phyloP scores from a whole-genome alignment of 2,888 invertebrate genomes.

The Synergus japonicus region DNA sequence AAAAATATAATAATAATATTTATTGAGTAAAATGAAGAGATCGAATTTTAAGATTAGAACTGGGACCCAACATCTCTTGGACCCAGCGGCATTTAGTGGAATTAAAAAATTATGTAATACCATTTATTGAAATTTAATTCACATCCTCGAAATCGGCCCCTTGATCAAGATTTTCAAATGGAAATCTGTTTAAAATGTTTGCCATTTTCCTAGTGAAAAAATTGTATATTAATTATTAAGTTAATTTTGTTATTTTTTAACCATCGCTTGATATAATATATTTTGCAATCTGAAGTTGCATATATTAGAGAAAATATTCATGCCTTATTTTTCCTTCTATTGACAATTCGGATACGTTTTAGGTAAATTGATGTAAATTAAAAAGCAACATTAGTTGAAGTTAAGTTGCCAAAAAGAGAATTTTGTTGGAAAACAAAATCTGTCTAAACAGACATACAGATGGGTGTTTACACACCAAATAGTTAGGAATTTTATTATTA shows the following conservation, averaged over 20 bases:
- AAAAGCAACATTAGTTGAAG: neutral
- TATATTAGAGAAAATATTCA: neutral
- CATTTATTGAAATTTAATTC: too few relatives aligned
- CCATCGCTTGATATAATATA: neutral
- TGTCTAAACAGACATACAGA: neutral
- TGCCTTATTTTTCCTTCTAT: neutral
- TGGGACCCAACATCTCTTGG: too few relatives aligned
- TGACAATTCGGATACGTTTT: neutral
- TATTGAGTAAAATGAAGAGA: too few relatives aligned
- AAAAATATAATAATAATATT: too few relatives aligned
- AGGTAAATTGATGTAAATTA: neutral
- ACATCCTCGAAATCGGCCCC: neutral
- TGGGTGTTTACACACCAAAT: neutral
- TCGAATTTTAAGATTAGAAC: too few relatives aligned
- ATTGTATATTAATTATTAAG: neutral
- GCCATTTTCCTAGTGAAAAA: neutral
- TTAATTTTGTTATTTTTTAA: slow-evolving; percentile 10
- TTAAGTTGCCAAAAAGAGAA: neutral
- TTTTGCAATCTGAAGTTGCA: neutral
- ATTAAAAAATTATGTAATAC: too few relatives aligned
- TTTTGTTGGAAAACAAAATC: neutral
- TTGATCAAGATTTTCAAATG: neutral
- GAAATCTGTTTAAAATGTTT: neutral
- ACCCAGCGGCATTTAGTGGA: too few relatives aligned
- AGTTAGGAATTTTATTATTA: neutral